Evolutionary conservation across 2,797 vertebrate species (phyloP).

Genomic region (Lutjanus campechanus): DNA sequence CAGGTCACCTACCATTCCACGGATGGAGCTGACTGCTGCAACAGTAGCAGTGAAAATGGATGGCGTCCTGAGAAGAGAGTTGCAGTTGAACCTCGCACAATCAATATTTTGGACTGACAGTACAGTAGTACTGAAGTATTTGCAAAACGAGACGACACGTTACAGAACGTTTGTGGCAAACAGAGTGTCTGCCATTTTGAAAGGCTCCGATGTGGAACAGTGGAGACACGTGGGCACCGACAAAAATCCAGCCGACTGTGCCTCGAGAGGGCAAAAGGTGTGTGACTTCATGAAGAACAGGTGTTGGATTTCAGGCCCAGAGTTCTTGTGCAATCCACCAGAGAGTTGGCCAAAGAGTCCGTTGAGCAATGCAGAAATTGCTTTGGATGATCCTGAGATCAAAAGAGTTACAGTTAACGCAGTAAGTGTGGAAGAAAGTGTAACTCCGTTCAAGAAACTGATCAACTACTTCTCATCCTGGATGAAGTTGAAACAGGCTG

Average conservation of each 20-base stretch:
- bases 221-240: too few relatives aligned
- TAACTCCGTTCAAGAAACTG: constrained; percentile 31
- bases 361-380: not conserved
- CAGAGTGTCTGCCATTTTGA: too few relatives aligned
- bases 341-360: not conserved
- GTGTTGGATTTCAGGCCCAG: too few relatives aligned
- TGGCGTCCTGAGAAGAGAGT: not conserved
- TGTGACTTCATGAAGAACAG: too few relatives aligned
- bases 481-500: not conserved
- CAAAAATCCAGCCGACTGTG: too few relatives aligned
- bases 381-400: not conserved
- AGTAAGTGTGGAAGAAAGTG: not conserved
- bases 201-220: too few relatives aligned
- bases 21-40: not conserved
- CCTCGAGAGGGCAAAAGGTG: too few relatives aligned
- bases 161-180: too few relatives aligned
- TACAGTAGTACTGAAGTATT: too few relatives aligned
- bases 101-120: too few relatives aligned
- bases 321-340: too few relatives aligned
- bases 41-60: not conserved
- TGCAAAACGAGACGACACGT: too few relatives aligned
- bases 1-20: not conserved
- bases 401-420: not conserved
- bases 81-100: not conserved
- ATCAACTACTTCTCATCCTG: not conserved